Percentiles rank a stretch among this genome's conserved stretches.
phyloP scores from a whole-genome alignment of 2,113 vertebrate species.

The Otolemur garnettii region DNA sequence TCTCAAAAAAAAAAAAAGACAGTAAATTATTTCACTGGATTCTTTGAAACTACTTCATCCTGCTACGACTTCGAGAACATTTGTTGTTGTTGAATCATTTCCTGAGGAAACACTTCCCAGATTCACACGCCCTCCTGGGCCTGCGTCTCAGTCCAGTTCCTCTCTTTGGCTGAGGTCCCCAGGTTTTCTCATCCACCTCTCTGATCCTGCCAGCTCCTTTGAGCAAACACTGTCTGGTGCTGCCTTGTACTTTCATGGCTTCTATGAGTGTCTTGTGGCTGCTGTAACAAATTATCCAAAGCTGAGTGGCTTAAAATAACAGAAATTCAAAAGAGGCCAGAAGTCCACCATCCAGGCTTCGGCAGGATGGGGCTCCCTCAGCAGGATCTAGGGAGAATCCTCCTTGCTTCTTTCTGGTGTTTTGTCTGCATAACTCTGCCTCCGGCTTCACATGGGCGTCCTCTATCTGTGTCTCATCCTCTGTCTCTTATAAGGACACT shows the following conservation, averaged over 20 bases:
- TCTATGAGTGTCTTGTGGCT: neutral
- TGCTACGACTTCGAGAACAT: too few species aligned
- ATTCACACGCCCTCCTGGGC: too few species aligned
- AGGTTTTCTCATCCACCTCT: neutral
- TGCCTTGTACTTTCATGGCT: neutral
- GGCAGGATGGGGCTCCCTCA: neutral
- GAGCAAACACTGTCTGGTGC: neutral
- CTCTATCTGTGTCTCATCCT: neutral
- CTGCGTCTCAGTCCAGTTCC: neutral
- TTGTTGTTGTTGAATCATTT: too few species aligned
- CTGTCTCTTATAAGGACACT: neutral
- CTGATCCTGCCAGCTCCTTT: neutral
- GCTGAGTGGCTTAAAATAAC: neutral
- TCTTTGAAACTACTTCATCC: too few species aligned
- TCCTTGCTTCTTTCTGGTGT: neutral
- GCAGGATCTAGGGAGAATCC: too few species aligned
- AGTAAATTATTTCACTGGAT: too few species aligned
- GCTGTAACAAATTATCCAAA: neutral
- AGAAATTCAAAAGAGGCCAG: neutral
- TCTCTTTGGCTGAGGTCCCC: neutral
- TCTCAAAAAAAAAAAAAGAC: too few species aligned
- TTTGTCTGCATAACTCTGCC: neutral
- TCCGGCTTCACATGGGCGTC: neutral
- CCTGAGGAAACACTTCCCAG: too few species aligned
- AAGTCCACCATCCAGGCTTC: neutral